Percentiles rank a stretch among this genome's conserved stretches.
phyloP scores from a whole-genome alignment of 2,888 invertebrate genomes.

The Arrhopalites spinosus region DNA sequence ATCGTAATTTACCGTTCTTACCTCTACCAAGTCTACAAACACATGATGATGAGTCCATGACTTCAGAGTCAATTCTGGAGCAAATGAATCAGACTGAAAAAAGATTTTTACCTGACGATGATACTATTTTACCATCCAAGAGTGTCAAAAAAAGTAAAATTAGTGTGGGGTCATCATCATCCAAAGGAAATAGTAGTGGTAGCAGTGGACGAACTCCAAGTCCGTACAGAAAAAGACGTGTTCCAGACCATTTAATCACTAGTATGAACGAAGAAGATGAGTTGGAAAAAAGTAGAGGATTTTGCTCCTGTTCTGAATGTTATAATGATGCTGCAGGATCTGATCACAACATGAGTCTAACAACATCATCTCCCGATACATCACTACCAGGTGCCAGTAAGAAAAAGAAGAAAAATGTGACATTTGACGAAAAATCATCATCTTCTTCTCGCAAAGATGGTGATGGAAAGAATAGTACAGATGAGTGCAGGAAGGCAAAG shows the following conservation, averaged over 20 bases:
- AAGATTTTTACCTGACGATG: conserved; percentile 51
- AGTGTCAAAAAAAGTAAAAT: conserved; percentile 17
- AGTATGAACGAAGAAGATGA: conserved; percentile 42
- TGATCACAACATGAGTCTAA: background rate
- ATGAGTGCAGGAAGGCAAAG: too few relatives aligned
- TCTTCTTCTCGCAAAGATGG: conserved; percentile 2
- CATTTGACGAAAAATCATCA: conserved; percentile 16
- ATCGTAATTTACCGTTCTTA: conserved; percentile 15
- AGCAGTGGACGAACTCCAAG: conserved; percentile 2
- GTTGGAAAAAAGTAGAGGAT: conserved; percentile 41
- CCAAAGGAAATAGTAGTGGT: background rate
- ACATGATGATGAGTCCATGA: conserved; percentile 37
- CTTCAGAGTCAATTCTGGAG: conserved; percentile 52
- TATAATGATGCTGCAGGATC: conserved; percentile 50
- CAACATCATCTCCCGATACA: background rate
- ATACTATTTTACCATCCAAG: background rate
- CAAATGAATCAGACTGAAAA: conserved; percentile 56
- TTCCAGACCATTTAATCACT: background rate
- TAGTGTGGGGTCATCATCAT: background rate
- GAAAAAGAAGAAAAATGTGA: conserved; percentile 28
- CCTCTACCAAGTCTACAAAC: conserved; percentile 20
- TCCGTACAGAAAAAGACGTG: conserved; percentile 33
- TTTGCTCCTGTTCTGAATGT: conserved; percentile 53
- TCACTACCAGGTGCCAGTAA: conserved; percentile 1
- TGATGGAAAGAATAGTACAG: too few relatives aligned